These are phyloP conservation scores for Cottus gobio DNA, from an alignment of 2,113 vertebrate species.

Conservation along the genomic window DNA sequence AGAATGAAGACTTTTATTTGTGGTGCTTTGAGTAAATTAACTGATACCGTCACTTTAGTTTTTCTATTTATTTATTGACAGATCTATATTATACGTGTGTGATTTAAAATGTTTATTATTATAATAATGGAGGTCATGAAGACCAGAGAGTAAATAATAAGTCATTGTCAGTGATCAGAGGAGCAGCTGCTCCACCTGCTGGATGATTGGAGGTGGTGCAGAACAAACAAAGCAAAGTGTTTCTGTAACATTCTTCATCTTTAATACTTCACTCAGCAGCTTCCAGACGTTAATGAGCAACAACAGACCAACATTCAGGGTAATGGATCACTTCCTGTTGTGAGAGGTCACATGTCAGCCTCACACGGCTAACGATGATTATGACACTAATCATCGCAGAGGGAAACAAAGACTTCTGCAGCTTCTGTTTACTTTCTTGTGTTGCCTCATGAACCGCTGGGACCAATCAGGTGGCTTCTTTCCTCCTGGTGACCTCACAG, in stretches of 20 bases:
- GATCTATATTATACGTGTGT: no score
- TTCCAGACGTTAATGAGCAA: conserved; percentile 1
- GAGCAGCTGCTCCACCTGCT: conserved; percentile 17
- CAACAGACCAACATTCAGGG: conserved; percentile 23
- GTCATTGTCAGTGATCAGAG: background rate
- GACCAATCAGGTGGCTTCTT: background rate
- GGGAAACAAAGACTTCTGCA: background rate
- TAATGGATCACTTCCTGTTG: conserved; percentile 30
- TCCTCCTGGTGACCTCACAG: background rate
- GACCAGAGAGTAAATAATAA: no score
- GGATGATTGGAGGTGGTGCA: background rate
- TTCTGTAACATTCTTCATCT: conserved; percentile 31
- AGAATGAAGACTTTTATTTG: no score
- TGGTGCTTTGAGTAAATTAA: no score
- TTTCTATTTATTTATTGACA: no score
- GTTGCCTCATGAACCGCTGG: background rate
- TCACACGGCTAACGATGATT: background rate
- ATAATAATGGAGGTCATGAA: no score
- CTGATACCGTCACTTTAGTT: no score
- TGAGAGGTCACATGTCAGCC: background rate
- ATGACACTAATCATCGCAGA: background rate
- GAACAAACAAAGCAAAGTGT: background rate
- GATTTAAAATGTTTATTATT: no score
- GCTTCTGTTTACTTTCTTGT: background rate
- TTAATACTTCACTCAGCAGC: conserved; percentile 20